Base-by-base conservation (phyloP, 2,113 vertebrate species). In the Pelusios castaneus region DNA sequence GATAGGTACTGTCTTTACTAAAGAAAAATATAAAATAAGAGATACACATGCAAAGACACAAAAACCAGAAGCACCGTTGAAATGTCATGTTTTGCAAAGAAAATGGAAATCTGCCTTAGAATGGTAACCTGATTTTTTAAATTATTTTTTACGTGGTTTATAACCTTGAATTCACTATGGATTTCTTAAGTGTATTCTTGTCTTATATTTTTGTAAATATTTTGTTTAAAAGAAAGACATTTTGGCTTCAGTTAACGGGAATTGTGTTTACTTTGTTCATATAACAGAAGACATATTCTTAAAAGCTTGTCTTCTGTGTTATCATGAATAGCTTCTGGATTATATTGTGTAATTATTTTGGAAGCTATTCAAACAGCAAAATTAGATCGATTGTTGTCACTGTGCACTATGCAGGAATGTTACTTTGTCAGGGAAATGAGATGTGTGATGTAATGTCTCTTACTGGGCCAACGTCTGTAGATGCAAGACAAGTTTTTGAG, bases 401-500 rank as follows among this genome's bases (percentile, higher is more conserved):
- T 49, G 3, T 91, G 70, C 67, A 89, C 21, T 88, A 81, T 91
- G 45, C n/a, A 87, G 86, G 49, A 54, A 58, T 96, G 88, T 90
- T 94, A 92, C 94, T 95, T 96, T 95, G 76, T 94, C 52, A 22
- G 79, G 41, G 49, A 70, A 8, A 67, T 34, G 17, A n/a, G 34
- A 17, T 67, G 34, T 67, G 34, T 67, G 34, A 8, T 4, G 25
- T 29, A 29, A 6, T 60, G 31, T 31, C 27, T 29, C 29, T 60
- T 60, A 60, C 27, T 60, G 56, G 56, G 34, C 60, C 16, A 63
- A n/a, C 60, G 8, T 63, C 31, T 63, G 16, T 63, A 29, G 12
- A 27, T 60, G 56, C 29, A 25, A 31, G 56, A 60, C 56, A 31
- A 60, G 58, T 5, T 60, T 60, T n/a, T 67, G 60, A 7, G 8